Percentiles rank a stretch among this genome's conserved stretches.
phyloP scores from a whole-genome alignment of 1,140 invertebrate species.

The Drosophila repleta region DNA sequence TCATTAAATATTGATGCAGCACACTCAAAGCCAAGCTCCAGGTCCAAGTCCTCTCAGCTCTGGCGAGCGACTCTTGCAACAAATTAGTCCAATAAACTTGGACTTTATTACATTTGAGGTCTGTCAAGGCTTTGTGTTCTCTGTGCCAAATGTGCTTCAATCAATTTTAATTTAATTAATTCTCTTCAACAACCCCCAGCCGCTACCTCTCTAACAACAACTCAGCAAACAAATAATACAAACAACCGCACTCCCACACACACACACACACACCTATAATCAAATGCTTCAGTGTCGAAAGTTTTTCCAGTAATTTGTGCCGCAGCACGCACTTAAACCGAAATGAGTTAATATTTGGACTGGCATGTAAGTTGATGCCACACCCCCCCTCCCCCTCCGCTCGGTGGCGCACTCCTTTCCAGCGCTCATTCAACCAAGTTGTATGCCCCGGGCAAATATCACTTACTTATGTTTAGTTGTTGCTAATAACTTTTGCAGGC shows the following conservation, averaged over 20 bases:
- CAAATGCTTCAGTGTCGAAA: slow-evolving; percentile 45
- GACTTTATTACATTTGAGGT: slow-evolving; percentile 30
- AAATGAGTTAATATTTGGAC: slow-evolving; percentile 79
- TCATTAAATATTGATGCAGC: no score
- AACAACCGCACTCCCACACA: slow-evolving; percentile 15
- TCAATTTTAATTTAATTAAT: slow-evolving; percentile 81
- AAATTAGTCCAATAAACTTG: slow-evolving; percentile 33
- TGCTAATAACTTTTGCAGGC: slow-evolving; percentile 72
- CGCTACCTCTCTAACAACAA: slow-evolving; percentile 5
- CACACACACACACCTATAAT: slow-evolving; percentile 24
- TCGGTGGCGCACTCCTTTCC: neutral
- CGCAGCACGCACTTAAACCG: slow-evolving; percentile 51
- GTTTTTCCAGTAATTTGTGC: slow-evolving; percentile 61
- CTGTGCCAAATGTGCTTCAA: slow-evolving; percentile 60
- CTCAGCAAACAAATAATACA: slow-evolving; percentile 14
- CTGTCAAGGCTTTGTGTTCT: slow-evolving; percentile 20
- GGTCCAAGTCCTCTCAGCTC: no score
- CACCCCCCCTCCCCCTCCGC: neutral
- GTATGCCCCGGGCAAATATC: slow-evolving; percentile 66
- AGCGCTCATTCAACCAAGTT: slow-evolving; percentile 28
- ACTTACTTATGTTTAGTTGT: slow-evolving; percentile 77
- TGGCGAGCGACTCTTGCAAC: neutral
- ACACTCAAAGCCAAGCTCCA: no score
- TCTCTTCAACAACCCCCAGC: slow-evolving; percentile 43
- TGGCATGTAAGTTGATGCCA: slow-evolving; percentile 49